A percentile compares a stretch with the other conserved stretches of the same genome.
Conservation (phyloP, 1,140 invertebrate genomes). For the Bombus sibiricus region DNA sequence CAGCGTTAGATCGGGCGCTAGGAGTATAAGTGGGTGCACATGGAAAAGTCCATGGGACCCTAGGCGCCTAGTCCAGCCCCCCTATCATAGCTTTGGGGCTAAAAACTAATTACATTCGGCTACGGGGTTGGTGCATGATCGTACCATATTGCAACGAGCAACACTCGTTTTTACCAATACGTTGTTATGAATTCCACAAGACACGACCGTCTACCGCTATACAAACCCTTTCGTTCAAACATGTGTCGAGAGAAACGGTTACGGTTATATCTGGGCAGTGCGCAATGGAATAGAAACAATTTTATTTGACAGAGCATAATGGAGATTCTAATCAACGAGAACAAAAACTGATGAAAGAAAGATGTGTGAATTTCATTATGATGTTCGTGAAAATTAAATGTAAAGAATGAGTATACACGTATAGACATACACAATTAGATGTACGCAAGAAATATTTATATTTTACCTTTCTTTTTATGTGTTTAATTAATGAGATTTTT, state of each 20-base stretch:
- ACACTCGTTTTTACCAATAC: constrained; percentile 63
- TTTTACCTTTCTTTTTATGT: neutral
- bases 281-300: too few species aligned
- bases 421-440: neutral
- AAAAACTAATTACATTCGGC: constrained; percentile 80
- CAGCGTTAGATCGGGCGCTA: constrained; percentile 47
- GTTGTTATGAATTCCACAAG: constrained; percentile 68
- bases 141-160: constrained; percentile 75
- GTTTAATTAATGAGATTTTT: neutral
- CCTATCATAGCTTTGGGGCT: constrained; percentile 77
- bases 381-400: neutral
- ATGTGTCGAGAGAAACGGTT: neutral
- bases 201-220: neutral
- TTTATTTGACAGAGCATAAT: too few species aligned
- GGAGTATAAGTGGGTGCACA: constrained; percentile 47
- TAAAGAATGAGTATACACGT: too few species aligned
- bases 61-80: constrained; percentile 61
- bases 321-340: neutral
- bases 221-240: neutral
- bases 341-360: too few species aligned
- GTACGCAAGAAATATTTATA: neutral
- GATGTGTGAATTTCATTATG: neutral
- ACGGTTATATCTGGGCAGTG: neutral
- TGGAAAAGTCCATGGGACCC: constrained; percentile 51
- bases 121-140: constrained; percentile 66